phyloP scores from a whole-genome alignment of 1,140 invertebrate species.

The Sycophila sp. region DNA sequence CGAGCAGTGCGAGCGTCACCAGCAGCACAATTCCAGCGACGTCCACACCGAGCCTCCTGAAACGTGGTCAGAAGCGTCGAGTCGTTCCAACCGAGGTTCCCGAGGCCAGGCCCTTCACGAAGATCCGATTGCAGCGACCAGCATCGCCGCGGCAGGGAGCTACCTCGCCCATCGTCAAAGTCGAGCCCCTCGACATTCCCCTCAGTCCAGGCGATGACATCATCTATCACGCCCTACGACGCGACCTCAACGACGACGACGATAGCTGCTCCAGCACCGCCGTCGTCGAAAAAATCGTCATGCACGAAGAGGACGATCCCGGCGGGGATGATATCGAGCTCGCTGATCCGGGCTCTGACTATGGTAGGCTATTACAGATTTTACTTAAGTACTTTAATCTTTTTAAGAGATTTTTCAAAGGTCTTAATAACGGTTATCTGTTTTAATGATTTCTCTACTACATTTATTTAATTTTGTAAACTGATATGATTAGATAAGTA shows the following conservation, averaged over 20 bases:
- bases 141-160: conserved; percentile 45
- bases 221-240: conserved; percentile 32
- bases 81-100: conserved; percentile 44
- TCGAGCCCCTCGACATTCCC: conserved; percentile 60
- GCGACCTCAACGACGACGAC: too few species aligned
- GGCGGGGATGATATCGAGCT: conserved; percentile 50
- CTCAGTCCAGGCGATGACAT: conserved; percentile 57
- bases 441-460: too few species aligned
- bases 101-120: conserved; percentile 51
- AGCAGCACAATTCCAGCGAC: conserved; percentile 14
- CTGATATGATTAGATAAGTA: too few species aligned
- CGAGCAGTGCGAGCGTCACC: conserved; percentile 17
- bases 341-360: conserved; percentile 21
- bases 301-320: conserved; percentile 59
- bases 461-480: too few species aligned
- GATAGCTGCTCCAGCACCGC: conserved; percentile 32
- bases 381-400: too few species aligned
- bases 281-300: conserved; percentile 55
- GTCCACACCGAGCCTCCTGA: conserved; percentile 41
- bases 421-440: too few species aligned
- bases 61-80: conserved; percentile 58
- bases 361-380: too few species aligned
- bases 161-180: conserved; percentile 46
- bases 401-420: too few species aligned
- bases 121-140: conserved; percentile 59